phyloP scores from a whole-genome alignment of 2,113 vertebrate genomes.

The Malaclemys terrapin region DNA sequence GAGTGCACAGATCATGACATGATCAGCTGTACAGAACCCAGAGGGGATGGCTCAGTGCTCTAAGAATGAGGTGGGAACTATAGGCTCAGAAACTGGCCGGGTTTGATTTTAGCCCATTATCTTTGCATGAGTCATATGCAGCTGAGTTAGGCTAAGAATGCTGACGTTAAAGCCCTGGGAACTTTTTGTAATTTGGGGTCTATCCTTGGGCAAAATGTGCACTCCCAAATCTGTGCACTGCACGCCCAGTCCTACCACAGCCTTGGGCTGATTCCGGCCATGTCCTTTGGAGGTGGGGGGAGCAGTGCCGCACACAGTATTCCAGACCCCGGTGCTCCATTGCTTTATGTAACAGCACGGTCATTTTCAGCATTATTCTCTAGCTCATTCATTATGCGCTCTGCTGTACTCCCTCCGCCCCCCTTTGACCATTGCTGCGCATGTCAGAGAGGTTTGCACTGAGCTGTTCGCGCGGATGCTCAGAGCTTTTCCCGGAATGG shows the following conservation, averaged over 20 bases:
- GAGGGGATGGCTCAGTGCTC: not conserved
- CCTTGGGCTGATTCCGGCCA: not conserved
- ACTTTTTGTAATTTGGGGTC: not conserved
- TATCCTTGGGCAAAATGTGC: not conserved
- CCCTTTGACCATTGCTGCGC: not conserved
- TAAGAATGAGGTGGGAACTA: not conserved
- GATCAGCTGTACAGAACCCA: accelerated
- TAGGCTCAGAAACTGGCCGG: not conserved
- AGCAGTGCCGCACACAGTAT: not conserved
- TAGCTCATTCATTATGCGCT: not conserved
- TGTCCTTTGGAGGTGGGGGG: not conserved
- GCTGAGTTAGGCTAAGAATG: not conserved
- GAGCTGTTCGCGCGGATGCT: not conserved
- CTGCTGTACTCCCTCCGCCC: too few species aligned
- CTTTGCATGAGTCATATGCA: not conserved
- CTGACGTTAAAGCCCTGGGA: not conserved
- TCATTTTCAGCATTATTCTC: not conserved
- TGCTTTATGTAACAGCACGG: not conserved
- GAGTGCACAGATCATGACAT: not conserved
- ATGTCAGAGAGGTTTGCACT: not conserved
- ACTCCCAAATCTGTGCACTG: not conserved
- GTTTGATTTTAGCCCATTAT: not conserved
- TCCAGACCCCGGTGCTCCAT: not conserved
- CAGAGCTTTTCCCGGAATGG: not conserved
- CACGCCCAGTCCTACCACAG: not conserved